These are phyloP conservation scores for Zaprionus africanus DNA, from an alignment of 1,140 invertebrate genomes.

Conservation along the genomic window DNA sequence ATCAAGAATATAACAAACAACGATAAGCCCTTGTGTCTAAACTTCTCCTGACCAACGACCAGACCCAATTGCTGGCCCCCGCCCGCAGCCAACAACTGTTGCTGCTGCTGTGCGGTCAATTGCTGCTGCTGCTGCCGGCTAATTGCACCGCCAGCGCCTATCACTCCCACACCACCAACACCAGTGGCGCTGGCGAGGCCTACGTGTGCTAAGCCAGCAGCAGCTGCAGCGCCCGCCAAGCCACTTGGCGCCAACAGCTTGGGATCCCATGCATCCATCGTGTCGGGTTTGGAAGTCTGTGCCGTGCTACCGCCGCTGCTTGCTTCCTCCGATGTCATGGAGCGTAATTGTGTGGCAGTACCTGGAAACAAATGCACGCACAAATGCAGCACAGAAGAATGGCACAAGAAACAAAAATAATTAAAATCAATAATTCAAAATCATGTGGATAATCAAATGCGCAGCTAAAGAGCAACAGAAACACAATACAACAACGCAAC, in stretches of 20 bases:
- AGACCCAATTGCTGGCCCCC: slow-evolving; percentile 47
- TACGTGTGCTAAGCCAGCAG: slow-evolving; percentile 37
- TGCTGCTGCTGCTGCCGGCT: slow-evolving; percentile 40
- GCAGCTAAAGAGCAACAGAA: slow-evolving; percentile 45
- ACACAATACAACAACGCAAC: slow-evolving; percentile 41
- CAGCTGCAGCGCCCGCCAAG: slow-evolving; percentile 36
- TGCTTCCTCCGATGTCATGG: slow-evolving; percentile 60
- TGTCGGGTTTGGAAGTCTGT: slow-evolving; percentile 52
- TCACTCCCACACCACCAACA: slow-evolving; percentile 21
- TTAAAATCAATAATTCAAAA: slow-evolving; percentile 39
- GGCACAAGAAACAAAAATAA: slow-evolving; percentile 49
- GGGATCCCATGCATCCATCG: slow-evolving; percentile 51
- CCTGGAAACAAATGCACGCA: slow-evolving; percentile 51
- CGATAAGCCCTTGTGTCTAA: slow-evolving; percentile 78
- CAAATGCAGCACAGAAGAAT: slow-evolving; percentile 48
- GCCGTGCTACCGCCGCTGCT: slow-evolving; percentile 39
- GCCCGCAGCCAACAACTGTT: slow-evolving; percentile 48
- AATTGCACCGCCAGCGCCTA: slow-evolving; percentile 31
- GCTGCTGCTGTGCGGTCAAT: slow-evolving; percentile 49
- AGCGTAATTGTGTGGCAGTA: slow-evolving; percentile 72
- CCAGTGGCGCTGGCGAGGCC: slow-evolving; percentile 14
- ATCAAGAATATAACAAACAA: slow-evolving; percentile 87
- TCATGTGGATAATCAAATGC: slow-evolving; percentile 9
- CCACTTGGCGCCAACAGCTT: slow-evolving; percentile 39
- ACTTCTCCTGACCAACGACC: slow-evolving; percentile 45